Percentiles rank a stretch among this genome's conserved stretches.
These are phyloP conservation scores for Rhodinocichla rosea DNA, from an alignment of 2,113 vertebrate species.

Conservation along the genomic window DNA sequence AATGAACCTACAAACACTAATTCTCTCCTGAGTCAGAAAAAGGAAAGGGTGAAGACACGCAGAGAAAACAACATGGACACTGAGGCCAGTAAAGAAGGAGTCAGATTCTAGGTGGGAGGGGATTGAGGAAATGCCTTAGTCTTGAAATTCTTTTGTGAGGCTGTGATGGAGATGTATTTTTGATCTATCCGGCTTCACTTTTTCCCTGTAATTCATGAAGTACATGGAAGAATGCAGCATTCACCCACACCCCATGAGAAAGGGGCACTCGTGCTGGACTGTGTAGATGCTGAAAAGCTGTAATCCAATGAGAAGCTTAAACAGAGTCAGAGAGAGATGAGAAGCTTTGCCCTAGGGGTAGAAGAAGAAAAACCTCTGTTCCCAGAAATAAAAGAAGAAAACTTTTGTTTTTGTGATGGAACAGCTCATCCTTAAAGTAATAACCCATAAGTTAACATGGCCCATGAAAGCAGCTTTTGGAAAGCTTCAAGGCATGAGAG, in stretches of 20 bases:
- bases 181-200: not conserved
- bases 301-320: not conserved
- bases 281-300: not conserved
- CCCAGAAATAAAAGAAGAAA: not conserved
- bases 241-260: not conserved
- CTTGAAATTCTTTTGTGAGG: not conserved
- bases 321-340: not conserved
- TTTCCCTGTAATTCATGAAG: not conserved
- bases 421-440: not conserved
- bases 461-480: not conserved
- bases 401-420: not conserved
- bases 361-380: not conserved
- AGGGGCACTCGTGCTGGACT: not conserved
- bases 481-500: not conserved
- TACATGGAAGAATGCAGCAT: not conserved
- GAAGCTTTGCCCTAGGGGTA: not conserved
- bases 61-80: not conserved
- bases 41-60: not conserved
- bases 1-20: not conserved
- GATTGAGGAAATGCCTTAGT: not conserved
- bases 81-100: not conserved
- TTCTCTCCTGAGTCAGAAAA: not conserved
- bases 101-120: not conserved
- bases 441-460: not conserved
- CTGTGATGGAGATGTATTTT: not conserved